phyloP scores from a whole-genome alignment of 2,113 vertebrate genomes.

The Tetrax tetrax region DNA sequence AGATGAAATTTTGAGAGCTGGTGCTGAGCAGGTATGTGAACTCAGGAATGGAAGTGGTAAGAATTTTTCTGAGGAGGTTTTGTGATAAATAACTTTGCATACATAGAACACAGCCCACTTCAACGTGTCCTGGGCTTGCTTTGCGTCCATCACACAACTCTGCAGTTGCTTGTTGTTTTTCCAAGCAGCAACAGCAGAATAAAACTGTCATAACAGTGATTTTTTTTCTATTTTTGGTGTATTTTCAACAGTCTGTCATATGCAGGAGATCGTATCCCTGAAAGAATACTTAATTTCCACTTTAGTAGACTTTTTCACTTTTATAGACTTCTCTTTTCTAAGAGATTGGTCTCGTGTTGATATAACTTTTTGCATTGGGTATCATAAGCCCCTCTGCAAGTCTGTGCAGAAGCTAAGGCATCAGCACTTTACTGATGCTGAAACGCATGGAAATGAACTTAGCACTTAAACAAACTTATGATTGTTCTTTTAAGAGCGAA shows the following conservation, averaged over 20 bases:
- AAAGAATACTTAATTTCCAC: background rate
- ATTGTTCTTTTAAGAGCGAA: background rate
- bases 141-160: background rate
- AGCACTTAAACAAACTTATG: background rate
- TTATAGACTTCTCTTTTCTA: background rate
- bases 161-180: background rate
- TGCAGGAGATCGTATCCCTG: background rate
- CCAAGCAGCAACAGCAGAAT: background rate
- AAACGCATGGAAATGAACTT: background rate
- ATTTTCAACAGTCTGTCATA: background rate
- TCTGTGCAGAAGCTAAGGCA: background rate
- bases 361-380: background rate
- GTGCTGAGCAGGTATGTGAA: conserved; percentile 75
- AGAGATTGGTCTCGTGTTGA: background rate
- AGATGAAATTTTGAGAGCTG: conserved; percentile 23
- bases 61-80: background rate
- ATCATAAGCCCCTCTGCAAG: background rate
- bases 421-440: background rate
- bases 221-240: background rate
- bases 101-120: background rate
- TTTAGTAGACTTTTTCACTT: background rate
- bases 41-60: background rate
- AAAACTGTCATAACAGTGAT: background rate
- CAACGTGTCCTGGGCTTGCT: background rate
- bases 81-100: background rate